phyloP scores from a whole-genome alignment of 2,888 invertebrate genomes.

The Uloborus plumipes region DNA sequence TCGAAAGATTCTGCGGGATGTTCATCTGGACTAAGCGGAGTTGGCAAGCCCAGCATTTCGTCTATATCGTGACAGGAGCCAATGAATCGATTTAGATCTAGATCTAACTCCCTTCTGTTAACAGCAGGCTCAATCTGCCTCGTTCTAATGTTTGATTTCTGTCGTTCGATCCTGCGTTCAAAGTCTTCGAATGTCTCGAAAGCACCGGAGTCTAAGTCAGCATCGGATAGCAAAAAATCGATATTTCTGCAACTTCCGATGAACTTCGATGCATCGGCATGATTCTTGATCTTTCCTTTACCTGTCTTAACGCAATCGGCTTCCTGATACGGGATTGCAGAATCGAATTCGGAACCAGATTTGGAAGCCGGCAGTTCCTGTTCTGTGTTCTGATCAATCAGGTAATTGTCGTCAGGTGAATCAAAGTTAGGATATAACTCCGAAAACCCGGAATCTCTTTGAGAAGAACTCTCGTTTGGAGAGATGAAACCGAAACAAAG shows the following conservation, averaged over 20 bases:
- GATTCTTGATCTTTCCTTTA: not conserved
- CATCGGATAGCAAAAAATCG: slow-evolving; percentile 36
- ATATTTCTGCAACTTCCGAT: slow-evolving; percentile 22
- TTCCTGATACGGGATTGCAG: not conserved
- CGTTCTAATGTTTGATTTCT: slow-evolving; percentile 29
- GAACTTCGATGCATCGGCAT: not conserved
- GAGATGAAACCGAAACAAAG: slow-evolving; percentile 39
- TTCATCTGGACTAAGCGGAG: slow-evolving; percentile 32
- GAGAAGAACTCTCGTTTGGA: slow-evolving; percentile 25
- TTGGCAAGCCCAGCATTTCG: slow-evolving; percentile 37
- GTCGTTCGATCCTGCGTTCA: slow-evolving; percentile 27
- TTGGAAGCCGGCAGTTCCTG: too few species aligned
- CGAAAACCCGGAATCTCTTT: slow-evolving; percentile 54
- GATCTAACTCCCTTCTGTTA: slow-evolving; percentile 2
- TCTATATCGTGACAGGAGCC: slow-evolving; percentile 43
- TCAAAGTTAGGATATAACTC: slow-evolving; percentile 29
- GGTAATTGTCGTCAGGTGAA: slow-evolving; percentile 4
- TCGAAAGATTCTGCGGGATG: not conserved
- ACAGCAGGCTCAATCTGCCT: not conserved
- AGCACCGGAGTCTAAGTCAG: not conserved
- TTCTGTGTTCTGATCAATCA: not conserved
- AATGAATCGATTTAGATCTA: slow-evolving; percentile 16
- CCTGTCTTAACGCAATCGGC: not conserved
- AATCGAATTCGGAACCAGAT: too few species aligned
- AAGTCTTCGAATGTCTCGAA: slow-evolving; percentile 58